Conservation (phyloP, 2,888 invertebrate species). For the Steinernema hermaphroditum region DNA sequence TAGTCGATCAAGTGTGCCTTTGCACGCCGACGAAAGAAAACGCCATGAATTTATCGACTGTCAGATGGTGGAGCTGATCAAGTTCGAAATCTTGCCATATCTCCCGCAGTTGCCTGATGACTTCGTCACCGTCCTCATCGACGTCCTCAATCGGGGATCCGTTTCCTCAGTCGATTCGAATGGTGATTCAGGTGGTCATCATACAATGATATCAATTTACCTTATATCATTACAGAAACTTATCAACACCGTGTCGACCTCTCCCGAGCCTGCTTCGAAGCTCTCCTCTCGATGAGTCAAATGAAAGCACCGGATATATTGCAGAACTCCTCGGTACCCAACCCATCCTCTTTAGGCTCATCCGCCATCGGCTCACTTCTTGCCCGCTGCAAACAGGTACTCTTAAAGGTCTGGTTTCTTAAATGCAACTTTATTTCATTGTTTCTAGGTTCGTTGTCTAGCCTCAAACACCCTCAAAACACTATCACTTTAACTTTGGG, state of each 20-base stretch:
- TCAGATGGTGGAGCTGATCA: constrained; percentile 77
- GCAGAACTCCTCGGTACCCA: constrained; percentile 31
- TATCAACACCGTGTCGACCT: constrained; percentile 67
- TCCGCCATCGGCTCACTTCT: constrained; percentile 49
- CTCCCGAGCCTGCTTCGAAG: constrained; percentile 65
- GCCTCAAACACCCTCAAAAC: background rate
- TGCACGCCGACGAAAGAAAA: constrained; percentile 63
- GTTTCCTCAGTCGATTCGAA: constrained; percentile 70
- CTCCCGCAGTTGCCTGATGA: constrained; percentile 79
- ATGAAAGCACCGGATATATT: constrained; percentile 33
- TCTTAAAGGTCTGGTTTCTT: constrained; percentile 30
- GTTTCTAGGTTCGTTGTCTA: constrained; percentile 21
- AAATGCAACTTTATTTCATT: constrained; percentile 9
- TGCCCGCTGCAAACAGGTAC: constrained; percentile 46
- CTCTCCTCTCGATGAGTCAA: constrained; percentile 60
- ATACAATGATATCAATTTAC: background rate
- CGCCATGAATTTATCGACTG: constrained; percentile 63
- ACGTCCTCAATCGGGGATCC: constrained; percentile 82
- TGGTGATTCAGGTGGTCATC: constrained; percentile 57
- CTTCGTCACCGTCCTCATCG: constrained; percentile 81
- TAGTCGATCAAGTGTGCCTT: constrained; percentile 48
- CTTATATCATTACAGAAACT: constrained; percentile 54
- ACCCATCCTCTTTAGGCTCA: constrained; percentile 42
- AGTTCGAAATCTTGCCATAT: constrained; percentile 80
- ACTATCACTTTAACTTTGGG: background rate